Percentiles rank a stretch among this genome's conserved stretches.
Evolutionary conservation across 2,797 vertebrate species (phyloP).

Genomic region (Luscinia megarhynchos): DNA sequence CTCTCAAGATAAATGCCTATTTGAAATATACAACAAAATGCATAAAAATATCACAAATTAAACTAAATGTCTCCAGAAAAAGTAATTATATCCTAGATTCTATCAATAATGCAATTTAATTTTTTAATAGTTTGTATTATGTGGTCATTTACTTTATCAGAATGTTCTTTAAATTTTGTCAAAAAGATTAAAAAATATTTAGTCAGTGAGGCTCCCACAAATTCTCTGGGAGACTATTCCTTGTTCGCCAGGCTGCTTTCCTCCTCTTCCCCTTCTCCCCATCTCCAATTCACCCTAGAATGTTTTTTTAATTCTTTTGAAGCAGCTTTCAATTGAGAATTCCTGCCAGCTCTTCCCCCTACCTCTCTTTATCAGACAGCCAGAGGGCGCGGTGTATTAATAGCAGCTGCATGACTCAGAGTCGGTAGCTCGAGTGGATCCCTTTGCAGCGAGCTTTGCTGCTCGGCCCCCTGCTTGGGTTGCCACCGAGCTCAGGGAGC

Average conservation of each 20-base stretch:
- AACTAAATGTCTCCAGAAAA: background rate
- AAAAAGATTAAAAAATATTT: background rate
- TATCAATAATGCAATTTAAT: background rate
- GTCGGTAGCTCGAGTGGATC: constrained; percentile 18
- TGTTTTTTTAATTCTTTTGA: background rate
- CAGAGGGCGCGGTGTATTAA: constrained; percentile 60
- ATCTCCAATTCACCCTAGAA: background rate
- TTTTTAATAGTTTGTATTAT: background rate
- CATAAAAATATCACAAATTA: background rate
- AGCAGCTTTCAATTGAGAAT: constrained; percentile 34
- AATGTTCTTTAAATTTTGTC: background rate
- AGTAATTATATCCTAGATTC: background rate
- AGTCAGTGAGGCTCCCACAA: background rate
- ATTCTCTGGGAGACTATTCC: background rate
- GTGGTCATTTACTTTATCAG: background rate
- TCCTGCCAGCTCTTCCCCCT: constrained; percentile 22
- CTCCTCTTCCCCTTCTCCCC: background rate
- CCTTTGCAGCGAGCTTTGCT: background rate
- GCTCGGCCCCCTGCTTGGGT: background rate
- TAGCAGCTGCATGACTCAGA: constrained; percentile 60
- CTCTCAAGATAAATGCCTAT: background rate
- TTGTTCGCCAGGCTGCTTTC: background rate
- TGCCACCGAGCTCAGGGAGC: background rate
- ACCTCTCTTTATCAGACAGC: constrained; percentile 40
- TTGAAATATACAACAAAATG: background rate